Base-by-base conservation (phyloP, 1,140 invertebrate species). In the Rhagoletis pomonella region DNA sequence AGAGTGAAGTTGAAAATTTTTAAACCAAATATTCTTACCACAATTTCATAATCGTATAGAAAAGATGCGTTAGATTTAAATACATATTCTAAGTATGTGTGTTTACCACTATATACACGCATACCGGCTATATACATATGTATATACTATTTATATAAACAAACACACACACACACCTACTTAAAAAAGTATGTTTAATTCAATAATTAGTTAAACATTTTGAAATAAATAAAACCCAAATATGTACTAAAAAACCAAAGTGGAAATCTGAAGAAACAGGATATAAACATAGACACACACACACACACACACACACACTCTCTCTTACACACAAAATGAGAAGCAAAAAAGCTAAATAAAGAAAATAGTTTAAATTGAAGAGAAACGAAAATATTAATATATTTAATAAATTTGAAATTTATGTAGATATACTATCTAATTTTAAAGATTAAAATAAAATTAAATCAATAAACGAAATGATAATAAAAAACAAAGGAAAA, bases 391-490 rank as follows among this genome's bases (percentile, higher is more conserved):
- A 87, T n/a, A 81, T 55, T 81, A 81, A 81, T 81, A 81, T 65
- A 65, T 86, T 65, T 86, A 86, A 87, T 87, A 87, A 65, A 86
- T 50, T 73, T 87, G 47, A 87, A 69, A 87, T 87, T 69, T 59
- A 77, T 87, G 65, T 87, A 87, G 62, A 87, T 87, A 87, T 73
- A 87, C 44, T 60, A 50, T 47, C 42, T 69, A 73, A 87, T 86
- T 86, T 86, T 69, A 85, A 84, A 85, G 17, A 84, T 85, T 59
- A 29, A 88, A 77, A 42, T 77, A 86, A 62, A 86, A 64, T 84
- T 81, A 88, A 88, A 86, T 50, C 42, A 85, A 39, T 85, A 85
- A 85, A 73, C 86, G 67, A 87, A 87, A 87, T 67, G 64, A 87
- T 84, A 85, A 62, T 50, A 73, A 87, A 29, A 58, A 69, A 77